These are phyloP conservation scores for Hemitrygon akajei DNA, from an alignment of 2,797 vertebrate genomes.

Conservation along the genomic window DNA sequence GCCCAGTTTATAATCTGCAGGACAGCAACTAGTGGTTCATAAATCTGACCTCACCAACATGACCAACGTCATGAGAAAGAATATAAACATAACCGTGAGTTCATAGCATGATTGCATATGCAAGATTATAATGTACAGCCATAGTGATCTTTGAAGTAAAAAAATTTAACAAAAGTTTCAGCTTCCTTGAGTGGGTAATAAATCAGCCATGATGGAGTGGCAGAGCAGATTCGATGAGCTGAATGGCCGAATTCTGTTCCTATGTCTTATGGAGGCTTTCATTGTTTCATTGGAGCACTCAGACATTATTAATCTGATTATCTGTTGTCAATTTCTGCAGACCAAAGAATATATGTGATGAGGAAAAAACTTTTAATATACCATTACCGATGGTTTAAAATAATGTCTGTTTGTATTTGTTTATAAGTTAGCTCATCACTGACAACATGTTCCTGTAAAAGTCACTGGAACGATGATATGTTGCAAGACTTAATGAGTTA, in stretches of 20 bases:
- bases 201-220: too few species aligned
- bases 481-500: not conserved
- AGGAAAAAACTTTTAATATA: too few species aligned
- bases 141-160: not conserved
- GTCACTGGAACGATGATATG: not conserved
- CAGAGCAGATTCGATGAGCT: too few species aligned
- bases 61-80: not conserved
- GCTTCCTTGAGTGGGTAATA: not conserved
- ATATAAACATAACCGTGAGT: not conserved
- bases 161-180: not conserved
- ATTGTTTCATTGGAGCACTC: not conserved
- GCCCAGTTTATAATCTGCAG: not conserved
- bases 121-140: not conserved
- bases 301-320: not conserved
- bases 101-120: not conserved
- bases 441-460: conserved; percentile 1
- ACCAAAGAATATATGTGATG: not conserved
- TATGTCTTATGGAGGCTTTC: not conserved
- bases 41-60: not conserved
- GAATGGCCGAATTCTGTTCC: too few species aligned
- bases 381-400: not conserved
- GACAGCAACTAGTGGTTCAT: not conserved
- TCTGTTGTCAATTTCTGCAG: not conserved
- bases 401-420: not conserved
- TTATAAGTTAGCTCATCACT: not conserved